Percentiles rank a stretch among this genome's conserved stretches.
phyloP scores from a whole-genome alignment of 2,888 invertebrate genomes.

The Brachypalpus laphriformis region DNA sequence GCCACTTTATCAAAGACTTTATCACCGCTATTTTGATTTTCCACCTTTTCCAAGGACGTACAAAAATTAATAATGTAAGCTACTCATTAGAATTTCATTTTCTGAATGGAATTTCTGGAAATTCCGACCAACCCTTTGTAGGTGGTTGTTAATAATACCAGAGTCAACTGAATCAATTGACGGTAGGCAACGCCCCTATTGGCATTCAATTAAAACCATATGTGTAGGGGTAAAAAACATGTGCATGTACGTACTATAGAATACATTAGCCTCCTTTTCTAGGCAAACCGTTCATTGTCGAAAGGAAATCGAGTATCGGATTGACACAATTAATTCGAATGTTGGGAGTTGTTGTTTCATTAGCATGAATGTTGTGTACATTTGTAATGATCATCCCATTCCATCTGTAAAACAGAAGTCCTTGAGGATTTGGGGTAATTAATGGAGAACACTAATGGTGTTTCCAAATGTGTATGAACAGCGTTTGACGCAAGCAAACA shows the following conservation, averaged over 20 bases:
- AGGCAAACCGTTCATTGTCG: constrained; percentile 50
- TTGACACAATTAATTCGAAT: constrained; percentile 68
- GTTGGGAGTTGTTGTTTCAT: constrained; percentile 42
- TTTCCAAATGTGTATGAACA: constrained; percentile 19
- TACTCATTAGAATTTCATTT: constrained; percentile 45
- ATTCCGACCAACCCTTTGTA: constrained; percentile 29
- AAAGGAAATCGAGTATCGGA: constrained; percentile 62
- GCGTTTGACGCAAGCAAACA: constrained; percentile 25
- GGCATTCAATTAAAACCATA: constrained; percentile 52
- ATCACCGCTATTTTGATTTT: constrained; percentile 32
- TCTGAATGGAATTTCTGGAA: constrained; percentile 18
- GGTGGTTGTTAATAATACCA: constrained; percentile 21
- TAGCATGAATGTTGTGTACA: constrained; percentile 47
- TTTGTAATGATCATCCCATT: constrained; percentile 35
- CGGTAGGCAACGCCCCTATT: constrained; percentile 59
- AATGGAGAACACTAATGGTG: constrained; percentile 46
- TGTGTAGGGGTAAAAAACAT: constrained; percentile 21
- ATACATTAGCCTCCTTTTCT: constrained; percentile 68
- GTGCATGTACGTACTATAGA: constrained; percentile 17
- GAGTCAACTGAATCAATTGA: constrained; percentile 40
- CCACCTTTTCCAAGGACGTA: constrained; percentile 34
- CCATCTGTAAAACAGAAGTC: constrained; percentile 19
- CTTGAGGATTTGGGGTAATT: constrained; percentile 64
- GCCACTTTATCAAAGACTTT: neutral
- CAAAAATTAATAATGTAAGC: constrained; percentile 12